Conservation (phyloP, 2,113 vertebrate species). For the Anolis sagrei region DNA sequence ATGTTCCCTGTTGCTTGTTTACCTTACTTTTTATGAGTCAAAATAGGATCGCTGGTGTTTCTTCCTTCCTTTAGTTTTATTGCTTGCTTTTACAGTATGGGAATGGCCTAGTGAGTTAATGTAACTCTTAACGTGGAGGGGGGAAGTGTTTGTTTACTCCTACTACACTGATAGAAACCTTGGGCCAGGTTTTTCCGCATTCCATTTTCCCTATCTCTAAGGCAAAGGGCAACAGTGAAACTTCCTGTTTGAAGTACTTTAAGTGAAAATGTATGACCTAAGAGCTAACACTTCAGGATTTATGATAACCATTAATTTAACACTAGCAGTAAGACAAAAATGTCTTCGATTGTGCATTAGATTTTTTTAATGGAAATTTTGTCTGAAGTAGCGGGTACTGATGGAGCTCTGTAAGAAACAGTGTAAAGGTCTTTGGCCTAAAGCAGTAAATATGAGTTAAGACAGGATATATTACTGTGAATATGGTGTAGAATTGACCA, state of each 20-base stretch:
- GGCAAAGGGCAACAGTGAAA: neutral
- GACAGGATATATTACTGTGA: neutral
- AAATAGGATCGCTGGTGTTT: neutral
- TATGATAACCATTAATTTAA: slow-evolving; percentile 2
- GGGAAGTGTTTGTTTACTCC: neutral
- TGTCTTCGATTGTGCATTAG: neutral
- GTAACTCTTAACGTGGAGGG: neutral
- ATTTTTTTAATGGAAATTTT: neutral
- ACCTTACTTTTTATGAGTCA: neutral
- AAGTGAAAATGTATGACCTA: neutral
- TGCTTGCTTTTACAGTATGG: neutral
- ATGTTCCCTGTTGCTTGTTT: neutral
- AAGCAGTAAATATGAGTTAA: neutral
- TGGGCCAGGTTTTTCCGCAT: neutral
- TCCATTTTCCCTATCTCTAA: neutral
- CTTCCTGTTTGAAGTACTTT: neutral
- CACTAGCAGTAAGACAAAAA: neutral
- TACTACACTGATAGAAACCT: neutral
- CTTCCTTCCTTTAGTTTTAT: slow-evolving; percentile 2
- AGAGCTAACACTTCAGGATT: neutral
- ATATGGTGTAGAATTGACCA: neutral
- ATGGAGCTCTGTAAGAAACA: neutral
- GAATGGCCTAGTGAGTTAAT: neutral
- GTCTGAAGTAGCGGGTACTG: neutral
- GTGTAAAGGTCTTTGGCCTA: neutral